Evolutionary conservation across 2,113 vertebrate genomes (phyloP), one percentile per base, ranked within the genome.

Genomic region (Nettapus auritus): DNA sequence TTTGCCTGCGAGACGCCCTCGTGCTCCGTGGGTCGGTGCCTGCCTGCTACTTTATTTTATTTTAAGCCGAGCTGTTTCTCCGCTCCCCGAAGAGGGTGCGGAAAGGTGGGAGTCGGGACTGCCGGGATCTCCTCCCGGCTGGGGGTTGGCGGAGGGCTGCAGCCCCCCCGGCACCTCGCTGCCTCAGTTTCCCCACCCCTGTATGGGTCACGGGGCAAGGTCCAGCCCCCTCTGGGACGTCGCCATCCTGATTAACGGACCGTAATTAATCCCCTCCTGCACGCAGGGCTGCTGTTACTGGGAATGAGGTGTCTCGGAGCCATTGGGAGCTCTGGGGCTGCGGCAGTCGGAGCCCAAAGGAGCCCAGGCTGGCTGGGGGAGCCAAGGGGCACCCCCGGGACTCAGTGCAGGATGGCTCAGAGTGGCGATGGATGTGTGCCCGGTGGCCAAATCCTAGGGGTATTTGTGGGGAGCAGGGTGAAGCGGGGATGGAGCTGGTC

Each of bases 1-100:
- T 93, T 82, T 17, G 55, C 71, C 38, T 48, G 44, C 22, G 50
- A 6, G 26, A 13, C 34, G n/a, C 82, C 67, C 22, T 42, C 4
- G 2, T 38, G 63, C 82, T 76, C 50, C 8, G 26, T 33, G 14
- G 42, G 28, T 50, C 0, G 0, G 57, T 64, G 42, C 36, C 57
- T 20, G 16, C 44, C 48, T 36, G 57, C 33, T 48, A 57, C 13
- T 52, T 29, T 6, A 0, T 3, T 62, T 44, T 2, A 2, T 86
- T 83, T 56, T 28, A 38, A 50, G 68, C 25, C 0, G 3, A 36
- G 68, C 11, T 62, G 20, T 34, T 42, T 20, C 28, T 79, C 53
- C 0, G 1, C 78, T 25, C 12, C 17, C 13, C 6, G 1, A 9
- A 6, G 0, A 11, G 50, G 70, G 3, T 36, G 44, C 21, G 7